Evolutionary conservation across 2,888 invertebrate species (phyloP).

Genomic region (Steinernema scapterisci): DNA sequence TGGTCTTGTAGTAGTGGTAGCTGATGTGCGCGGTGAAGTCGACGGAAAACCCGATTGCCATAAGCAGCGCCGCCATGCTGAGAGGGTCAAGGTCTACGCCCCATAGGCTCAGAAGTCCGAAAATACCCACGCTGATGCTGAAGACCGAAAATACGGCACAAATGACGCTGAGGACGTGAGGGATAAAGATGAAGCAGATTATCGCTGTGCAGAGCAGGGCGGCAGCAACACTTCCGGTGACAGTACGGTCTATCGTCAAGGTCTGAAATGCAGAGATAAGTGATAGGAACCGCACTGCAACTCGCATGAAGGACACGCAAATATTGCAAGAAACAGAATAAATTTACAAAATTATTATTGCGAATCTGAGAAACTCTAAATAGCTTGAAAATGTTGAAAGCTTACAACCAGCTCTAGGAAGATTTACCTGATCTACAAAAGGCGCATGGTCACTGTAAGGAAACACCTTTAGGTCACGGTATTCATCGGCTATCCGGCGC

Average conservation of each 20-base stretch:
- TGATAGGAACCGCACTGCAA: too few relatives aligned
- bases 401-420: too few relatives aligned
- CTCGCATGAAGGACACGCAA: too few relatives aligned
- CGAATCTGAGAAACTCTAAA: too few relatives aligned
- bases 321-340: too few relatives aligned
- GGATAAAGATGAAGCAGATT: slow-evolving; percentile 62
- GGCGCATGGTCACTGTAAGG: slow-evolving; percentile 60
- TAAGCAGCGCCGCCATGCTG: slow-evolving; percentile 57
- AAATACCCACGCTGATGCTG: slow-evolving; percentile 50
- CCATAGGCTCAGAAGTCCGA: slow-evolving; percentile 50
- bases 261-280: slow-evolving; percentile 49
- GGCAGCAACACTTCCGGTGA: slow-evolving; percentile 57
- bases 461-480: slow-evolving; percentile 53
- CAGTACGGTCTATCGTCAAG: slow-evolving; percentile 58
- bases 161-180: slow-evolving; percentile 52
- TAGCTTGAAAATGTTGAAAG: too few relatives aligned
- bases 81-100: slow-evolving; percentile 54
- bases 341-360: too few relatives aligned
- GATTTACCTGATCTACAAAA: slow-evolving; percentile 57
- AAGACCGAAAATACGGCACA: slow-evolving; percentile 59
- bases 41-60: slow-evolving; percentile 64
- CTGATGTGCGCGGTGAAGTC: slow-evolving; percentile 63
- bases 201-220: slow-evolving; percentile 59
- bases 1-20: slow-evolving; percentile 61
- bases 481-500: slow-evolving; percentile 55